Percentiles rank a stretch among this genome's conserved stretches.
These are phyloP conservation scores for Listronotus oregonensis DNA, from an alignment of 1,140 invertebrate species.

Conservation along the genomic window DNA sequence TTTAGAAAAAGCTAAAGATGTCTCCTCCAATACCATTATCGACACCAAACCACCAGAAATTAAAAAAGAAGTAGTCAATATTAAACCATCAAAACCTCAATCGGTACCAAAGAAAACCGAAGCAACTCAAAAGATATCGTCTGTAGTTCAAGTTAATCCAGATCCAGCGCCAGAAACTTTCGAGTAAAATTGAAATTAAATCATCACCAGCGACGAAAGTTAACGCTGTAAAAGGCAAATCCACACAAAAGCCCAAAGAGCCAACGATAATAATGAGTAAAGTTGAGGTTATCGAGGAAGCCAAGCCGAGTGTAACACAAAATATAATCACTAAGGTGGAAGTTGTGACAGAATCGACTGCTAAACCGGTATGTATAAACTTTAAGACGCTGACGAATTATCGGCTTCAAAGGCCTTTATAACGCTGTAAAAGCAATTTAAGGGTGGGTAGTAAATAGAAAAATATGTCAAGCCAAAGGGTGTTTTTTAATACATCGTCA, in stretches of 20 bases:
- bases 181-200: constrained; percentile 58
- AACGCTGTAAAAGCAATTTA: too few relatives aligned
- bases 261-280: constrained; percentile 51
- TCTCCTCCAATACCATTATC: constrained; percentile 59
- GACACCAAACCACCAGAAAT: constrained; percentile 59
- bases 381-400: background rate
- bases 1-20: constrained; percentile 40
- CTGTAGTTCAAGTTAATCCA: constrained; percentile 45
- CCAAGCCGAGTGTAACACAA: constrained; percentile 52
- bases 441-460: too few relatives aligned
- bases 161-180: constrained; percentile 48
- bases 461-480: too few relatives aligned
- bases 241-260: constrained; percentile 54
- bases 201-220: constrained; percentile 58
- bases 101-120: constrained; percentile 56
- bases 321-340: constrained; percentile 64
- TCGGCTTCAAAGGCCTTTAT: too few relatives aligned
- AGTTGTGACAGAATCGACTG: constrained; percentile 57
- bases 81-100: constrained; percentile 64
- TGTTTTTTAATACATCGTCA: too few relatives aligned
- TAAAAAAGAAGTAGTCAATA: constrained; percentile 56
- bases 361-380: constrained; percentile 18
- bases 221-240: constrained; percentile 54
- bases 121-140: constrained; percentile 46
- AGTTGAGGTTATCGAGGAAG: constrained; percentile 52